Evolutionary conservation across 1,140 invertebrate species (phyloP).

Genomic region (Drosophila truncata): DNA sequence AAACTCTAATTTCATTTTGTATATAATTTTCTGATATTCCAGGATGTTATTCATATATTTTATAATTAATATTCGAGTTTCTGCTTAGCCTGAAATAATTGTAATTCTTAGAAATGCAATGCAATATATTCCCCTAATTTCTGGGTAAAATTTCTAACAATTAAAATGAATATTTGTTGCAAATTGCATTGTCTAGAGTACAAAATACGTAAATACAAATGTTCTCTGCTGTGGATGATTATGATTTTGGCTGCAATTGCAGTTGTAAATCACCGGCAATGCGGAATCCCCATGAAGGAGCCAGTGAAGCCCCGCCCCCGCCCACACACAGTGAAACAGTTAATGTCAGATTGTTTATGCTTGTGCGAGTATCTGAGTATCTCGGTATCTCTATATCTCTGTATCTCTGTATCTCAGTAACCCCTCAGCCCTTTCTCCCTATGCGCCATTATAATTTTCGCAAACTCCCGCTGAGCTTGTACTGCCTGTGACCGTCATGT

Average conservation of each 20-base stretch:
- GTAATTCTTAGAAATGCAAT: neutral
- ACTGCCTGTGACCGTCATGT: conserved; percentile 36
- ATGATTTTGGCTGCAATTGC: conserved; percentile 34
- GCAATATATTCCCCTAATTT: neutral
- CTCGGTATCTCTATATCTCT: neutral
- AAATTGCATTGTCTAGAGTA: conserved; percentile 19
- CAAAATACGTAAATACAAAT: conserved; percentile 19
- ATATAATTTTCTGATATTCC: too few relatives aligned
- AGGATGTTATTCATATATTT: neutral
- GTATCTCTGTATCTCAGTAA: neutral
- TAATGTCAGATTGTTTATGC: conserved; percentile 37
- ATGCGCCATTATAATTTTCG: conserved; percentile 64
- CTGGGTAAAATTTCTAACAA: neutral
- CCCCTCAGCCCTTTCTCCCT: neutral
- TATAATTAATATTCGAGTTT: neutral
- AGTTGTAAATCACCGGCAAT: conserved; percentile 38
- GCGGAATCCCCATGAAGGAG: conserved; percentile 19
- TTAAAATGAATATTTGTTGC: conserved; percentile 6
- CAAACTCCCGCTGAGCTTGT: conserved; percentile 59
- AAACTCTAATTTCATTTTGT: too few relatives aligned
- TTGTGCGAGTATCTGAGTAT: conserved; percentile 9
- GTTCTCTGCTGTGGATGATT: conserved; percentile 7
- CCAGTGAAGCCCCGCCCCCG: neutral
- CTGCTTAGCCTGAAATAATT: neutral
- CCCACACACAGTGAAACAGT: conserved; percentile 17